phyloP scores from a whole-genome alignment of 2,888 invertebrate species.

The Euproctis similis region DNA sequence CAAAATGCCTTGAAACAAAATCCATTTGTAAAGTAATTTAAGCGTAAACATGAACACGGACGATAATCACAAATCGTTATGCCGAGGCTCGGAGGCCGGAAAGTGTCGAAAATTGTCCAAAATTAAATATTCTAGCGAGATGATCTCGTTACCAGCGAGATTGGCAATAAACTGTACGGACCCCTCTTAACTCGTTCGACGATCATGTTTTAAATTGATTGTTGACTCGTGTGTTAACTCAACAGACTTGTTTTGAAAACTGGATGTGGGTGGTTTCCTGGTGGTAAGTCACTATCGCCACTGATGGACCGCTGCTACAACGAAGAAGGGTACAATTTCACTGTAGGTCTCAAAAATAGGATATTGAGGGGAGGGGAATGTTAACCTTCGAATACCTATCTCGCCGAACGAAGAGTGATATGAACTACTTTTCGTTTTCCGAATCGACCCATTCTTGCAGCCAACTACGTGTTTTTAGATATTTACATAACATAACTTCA shows the following conservation, averaged over 20 bases:
- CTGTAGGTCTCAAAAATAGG: too few species aligned
- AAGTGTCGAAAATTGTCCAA: slow-evolving; percentile 47
- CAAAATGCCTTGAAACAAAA: slow-evolving; percentile 6
- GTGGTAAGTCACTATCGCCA: too few species aligned
- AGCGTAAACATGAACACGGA: slow-evolving; percentile 16
- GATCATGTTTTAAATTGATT: slow-evolving; percentile 48
- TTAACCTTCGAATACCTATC: too few species aligned
- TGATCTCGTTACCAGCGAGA: slow-evolving; percentile 71
- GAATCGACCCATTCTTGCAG: too few species aligned
- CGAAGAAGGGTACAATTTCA: too few species aligned
- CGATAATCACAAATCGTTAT: slow-evolving; percentile 31
- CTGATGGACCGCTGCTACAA: too few species aligned
- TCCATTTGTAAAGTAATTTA: slow-evolving; percentile 5
- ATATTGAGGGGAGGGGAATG: too few species aligned
- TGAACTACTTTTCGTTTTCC: too few species aligned
- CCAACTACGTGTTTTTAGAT: too few species aligned
- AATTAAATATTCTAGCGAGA: slow-evolving; percentile 63
- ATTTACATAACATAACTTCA: too few species aligned
- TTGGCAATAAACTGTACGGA: slow-evolving; percentile 59
- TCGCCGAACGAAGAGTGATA: too few species aligned
- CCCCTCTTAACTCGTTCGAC: slow-evolving; percentile 41
- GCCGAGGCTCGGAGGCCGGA: slow-evolving; percentile 30
- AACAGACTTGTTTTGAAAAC: slow-evolving; percentile 3
- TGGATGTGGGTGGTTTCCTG: too few species aligned
- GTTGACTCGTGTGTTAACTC: slow-evolving; percentile 11